Base-by-base conservation (phyloP, 1,140 invertebrate genomes). In the Hycleus phaleratus region DNA sequence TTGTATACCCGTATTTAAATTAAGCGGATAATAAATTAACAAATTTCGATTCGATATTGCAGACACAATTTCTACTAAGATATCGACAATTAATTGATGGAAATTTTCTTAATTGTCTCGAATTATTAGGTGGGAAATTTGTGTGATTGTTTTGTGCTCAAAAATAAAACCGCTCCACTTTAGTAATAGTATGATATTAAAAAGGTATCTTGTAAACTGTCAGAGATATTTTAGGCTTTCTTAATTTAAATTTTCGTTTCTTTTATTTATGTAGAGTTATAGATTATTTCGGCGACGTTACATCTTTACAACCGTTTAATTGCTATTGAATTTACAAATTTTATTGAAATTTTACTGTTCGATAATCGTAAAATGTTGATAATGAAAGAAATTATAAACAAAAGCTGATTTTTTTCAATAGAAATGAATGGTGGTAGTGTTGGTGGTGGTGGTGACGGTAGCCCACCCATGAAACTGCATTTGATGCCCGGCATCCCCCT, bases 301-400 rank as follows among this genome's bases (percentile, higher is more conserved):
- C 18, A 18, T 18, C 18, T 66, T 66, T 68, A 68, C 53, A 42
- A 32, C 32, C 55, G 49, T 68, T 68, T 68, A 68, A 68, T 68
- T 68, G 66, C 66, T 66, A 66, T 68, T 68, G 62, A 64, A 56
- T 18, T 18, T 18, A 18, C 18, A 18, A 18, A 18, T 18, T 18
- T 18, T 18, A 56, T 60, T 62, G 49, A 49, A 10, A 53, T 65
- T 65, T 65, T 65, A 65, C 63, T 60, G 57, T 62, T 56, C 54
- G 18, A 42, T n/a, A 8, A 42, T 42, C 11, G 40, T 42, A 11
- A 42, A 42, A 42, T 42, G 0, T 42, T 10, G 3, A 42, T 4
- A n/a, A 10, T n/a, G 10, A 11, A 6, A 2, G 11, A 42, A 42
- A 42, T 42, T 42, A 42, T 11, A 42, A 10, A 11, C 4, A 42